Evolutionary conservation across 2,113 vertebrate genomes (phyloP), one percentile per base, ranked within the genome.

Genomic region (Dicrurus megarhynchus): DNA sequence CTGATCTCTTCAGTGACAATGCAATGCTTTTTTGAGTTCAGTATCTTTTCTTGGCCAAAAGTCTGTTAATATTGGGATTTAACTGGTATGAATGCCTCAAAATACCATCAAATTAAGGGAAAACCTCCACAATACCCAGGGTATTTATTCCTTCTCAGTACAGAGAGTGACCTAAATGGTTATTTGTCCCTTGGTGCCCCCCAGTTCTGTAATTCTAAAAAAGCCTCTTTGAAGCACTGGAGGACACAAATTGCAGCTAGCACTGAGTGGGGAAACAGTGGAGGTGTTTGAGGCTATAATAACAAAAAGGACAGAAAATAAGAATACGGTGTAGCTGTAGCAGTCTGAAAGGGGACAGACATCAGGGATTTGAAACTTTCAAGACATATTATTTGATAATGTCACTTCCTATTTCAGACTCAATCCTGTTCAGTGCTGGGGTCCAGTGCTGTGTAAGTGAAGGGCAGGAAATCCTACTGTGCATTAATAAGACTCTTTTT

Each of bases 101-200:
- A 55, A 55, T 64, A 17, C 9, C 23, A 15, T 32, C 8, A 50
- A 39, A 64, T 12, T 9, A 39, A 78, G 24, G 10, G 42, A 53
- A 56, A 33, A 1, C 1, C 6, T 1, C 32, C 46, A 12, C 26
- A 44, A 1, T 7, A 19, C 13, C 11, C 41, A 23, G 47, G 42
- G 10, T 82, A 65, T 49, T 82, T 85, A 49, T 53, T 6, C 9
- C 17, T 9, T 32, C 61, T 63, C 22, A 44, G 16, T 42, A 33
- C 7, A n/a, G 42, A n/a, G n/a, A 80, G 26, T 42, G 35, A 68
- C 16, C 21, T 33, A 64, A 68, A 55, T 76, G 35, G 2, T 64
- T 49, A 4, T n/a, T 76, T 60, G 30, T 76, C 22, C 70, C 53
- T 67, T 59, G 57, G 15, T 68, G 63, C 3, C 13, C n/a, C 47